Conservation (phyloP, 2,113 vertebrate species). For the Equus przewalskii region DNA sequence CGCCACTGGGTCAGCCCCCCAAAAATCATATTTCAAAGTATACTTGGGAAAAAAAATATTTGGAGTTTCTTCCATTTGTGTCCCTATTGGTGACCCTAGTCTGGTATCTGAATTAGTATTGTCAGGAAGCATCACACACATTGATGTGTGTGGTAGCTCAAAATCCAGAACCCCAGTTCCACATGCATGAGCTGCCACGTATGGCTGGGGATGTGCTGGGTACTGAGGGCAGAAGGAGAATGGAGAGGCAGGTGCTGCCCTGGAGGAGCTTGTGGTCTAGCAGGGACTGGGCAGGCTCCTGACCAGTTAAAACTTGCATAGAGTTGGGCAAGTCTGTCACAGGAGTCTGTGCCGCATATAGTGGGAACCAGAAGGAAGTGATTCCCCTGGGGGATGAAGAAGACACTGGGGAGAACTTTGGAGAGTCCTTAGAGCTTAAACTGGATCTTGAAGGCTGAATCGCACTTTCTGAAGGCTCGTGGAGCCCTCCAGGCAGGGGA, state of each 20-base stretch:
- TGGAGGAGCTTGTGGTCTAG: not conserved
- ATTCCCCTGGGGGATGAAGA: not conserved
- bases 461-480: not conserved
- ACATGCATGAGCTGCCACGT: not conserved
- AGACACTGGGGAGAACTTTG: not conserved
- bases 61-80: conserved; percentile 10
- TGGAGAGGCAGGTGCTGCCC: not conserved
- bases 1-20: too few species aligned
- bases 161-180: not conserved
- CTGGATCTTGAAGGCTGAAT: not conserved
- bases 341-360: not conserved
- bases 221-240: not conserved
- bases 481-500: not conserved
- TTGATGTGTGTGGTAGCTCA: not conserved
- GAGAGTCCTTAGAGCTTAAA: conserved; percentile 6
- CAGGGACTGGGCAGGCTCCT: not conserved
- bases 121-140: not conserved
- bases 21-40: conserved; percentile 43
- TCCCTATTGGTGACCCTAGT: not conserved
- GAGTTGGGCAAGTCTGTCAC: not conserved
- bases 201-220: not conserved
- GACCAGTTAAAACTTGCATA: not conserved
- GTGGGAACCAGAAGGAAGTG: not conserved
- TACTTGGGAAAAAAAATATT: conserved; percentile 27
- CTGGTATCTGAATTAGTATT: not conserved